phyloP scores from a whole-genome alignment of 2,113 vertebrate genomes.

The Cygnus atratus region DNA sequence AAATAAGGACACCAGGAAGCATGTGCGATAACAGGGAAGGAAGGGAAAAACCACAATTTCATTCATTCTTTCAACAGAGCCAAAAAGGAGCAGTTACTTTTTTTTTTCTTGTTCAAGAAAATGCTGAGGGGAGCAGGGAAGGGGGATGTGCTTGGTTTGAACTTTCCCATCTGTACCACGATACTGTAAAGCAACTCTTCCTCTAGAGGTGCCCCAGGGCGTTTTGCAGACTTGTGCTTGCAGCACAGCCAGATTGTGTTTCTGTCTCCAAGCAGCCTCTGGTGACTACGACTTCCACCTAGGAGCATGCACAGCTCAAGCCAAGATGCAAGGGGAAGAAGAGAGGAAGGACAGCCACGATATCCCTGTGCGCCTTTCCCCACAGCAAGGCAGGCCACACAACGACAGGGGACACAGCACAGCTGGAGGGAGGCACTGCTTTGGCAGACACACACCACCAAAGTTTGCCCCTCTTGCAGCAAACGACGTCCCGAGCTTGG shows the following conservation, averaged over 20 bases:
- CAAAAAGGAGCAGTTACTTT: background rate
- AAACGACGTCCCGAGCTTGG: fast-evolving
- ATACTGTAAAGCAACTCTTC: background rate
- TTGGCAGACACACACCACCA: background rate
- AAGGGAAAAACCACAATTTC: constrained; percentile 44
- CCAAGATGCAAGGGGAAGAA: background rate
- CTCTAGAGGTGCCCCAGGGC: background rate
- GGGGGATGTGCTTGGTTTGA: background rate
- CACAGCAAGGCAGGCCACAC: background rate
- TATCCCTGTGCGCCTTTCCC: background rate
- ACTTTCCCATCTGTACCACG: background rate
- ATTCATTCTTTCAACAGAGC: constrained; percentile 42
- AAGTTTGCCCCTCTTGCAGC: background rate
- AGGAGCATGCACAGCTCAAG: background rate
- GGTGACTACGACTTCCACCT: fast-evolving
- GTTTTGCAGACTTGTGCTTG: background rate
- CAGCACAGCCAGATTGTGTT: background rate
- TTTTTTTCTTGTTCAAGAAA: background rate
- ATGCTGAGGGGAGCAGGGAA: background rate
- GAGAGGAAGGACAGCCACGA: background rate
- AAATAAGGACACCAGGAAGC: constrained; percentile 54
- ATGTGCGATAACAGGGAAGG: constrained; percentile 45
- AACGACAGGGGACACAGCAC: background rate
- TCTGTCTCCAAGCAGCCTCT: background rate
- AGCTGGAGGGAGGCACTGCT: background rate